These are phyloP conservation scores for Egretta garzetta DNA, from an alignment of 2,113 vertebrate genomes.

Conservation along the genomic window DNA sequence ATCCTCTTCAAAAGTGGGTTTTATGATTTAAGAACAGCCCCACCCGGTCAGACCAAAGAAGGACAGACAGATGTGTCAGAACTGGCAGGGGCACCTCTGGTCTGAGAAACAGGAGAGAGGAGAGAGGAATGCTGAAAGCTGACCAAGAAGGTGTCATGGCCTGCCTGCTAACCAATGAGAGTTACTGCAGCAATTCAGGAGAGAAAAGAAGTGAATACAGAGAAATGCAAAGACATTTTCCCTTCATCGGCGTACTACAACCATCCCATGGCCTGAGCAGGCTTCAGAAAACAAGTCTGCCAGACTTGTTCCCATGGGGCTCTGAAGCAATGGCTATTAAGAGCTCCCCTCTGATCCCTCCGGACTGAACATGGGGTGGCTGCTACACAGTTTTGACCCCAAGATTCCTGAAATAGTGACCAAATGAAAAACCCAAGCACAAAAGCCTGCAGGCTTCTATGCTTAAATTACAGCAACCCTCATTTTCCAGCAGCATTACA, in stretches of 20 bases:
- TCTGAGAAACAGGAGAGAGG: not conserved
- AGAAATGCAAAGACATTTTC: not conserved
- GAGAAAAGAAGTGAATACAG: not conserved
- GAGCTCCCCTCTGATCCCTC: not conserved
- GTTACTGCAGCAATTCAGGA: not conserved
- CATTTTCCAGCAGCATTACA: not conserved
- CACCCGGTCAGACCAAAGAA: not conserved
- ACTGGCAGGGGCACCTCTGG: not conserved
- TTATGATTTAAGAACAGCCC: not conserved
- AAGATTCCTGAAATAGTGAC: not conserved
- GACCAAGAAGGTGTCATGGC: accelerated
- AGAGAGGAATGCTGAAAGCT: not conserved
- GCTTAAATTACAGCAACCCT: not conserved
- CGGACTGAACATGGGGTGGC: not conserved
- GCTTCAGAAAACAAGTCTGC: not conserved
- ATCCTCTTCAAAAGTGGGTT: not conserved
- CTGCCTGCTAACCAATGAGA: not conserved
- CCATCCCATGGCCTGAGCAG: not conserved
- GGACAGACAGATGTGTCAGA: not conserved
- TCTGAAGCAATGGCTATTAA: not conserved
- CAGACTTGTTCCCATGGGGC: accelerated
- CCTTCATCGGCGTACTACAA: not conserved
- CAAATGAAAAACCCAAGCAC: not conserved
- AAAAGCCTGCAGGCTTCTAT: not conserved
- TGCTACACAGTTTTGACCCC: not conserved